Base-by-base conservation (phyloP, 2,888 invertebrate species). In the Dynastes tityus region DNA sequence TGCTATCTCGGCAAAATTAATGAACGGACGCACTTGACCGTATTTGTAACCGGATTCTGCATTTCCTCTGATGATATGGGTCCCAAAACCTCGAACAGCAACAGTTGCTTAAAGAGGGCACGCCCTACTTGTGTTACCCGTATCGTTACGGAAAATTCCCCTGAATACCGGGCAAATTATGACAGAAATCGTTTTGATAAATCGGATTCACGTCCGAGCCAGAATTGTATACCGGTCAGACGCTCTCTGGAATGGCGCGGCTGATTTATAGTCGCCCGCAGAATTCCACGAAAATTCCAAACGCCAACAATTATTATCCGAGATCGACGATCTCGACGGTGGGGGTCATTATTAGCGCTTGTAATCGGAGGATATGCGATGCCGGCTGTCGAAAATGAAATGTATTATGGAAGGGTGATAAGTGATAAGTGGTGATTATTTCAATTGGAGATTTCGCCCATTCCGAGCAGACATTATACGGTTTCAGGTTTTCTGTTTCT, bases 1-100 rank as follows among this genome's bases (percentile, higher is more conserved):
- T 67, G 67, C 22, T 67, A 68, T 68, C 22, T 68, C 49, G 16
- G 40, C 68, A 68, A 27, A 63, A 68, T 68, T 68, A 49, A 45
- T 71, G n/a, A 22, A 22, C 16, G 55, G 22, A 16, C 13, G 53
- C 70, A 71, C 53, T 37, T 71, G 49, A 71, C 71, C 27, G 51
- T 55, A 68, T 32, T 63, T 11, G 29, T 13, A 63, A 63, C 63
- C 13, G 32, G 27, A 22, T 58, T 22, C 63, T 29, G 8, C 32
- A 63, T 63, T 29, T 63, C 8, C 9, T 8, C 22, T 13, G 32
- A 45, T 45, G 45, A 45, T 13, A 32, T 13, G 29, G 27, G 13
- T n/a, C 13, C 9, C 29, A 29, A 63, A 49, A 22, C 49, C 40
- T 27, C 9, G 6, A 68, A 68, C 68, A 68, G 51, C 65, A 67